Base-by-base conservation (phyloP, 2,113 vertebrate genomes). In the Microtus oregoni region DNA sequence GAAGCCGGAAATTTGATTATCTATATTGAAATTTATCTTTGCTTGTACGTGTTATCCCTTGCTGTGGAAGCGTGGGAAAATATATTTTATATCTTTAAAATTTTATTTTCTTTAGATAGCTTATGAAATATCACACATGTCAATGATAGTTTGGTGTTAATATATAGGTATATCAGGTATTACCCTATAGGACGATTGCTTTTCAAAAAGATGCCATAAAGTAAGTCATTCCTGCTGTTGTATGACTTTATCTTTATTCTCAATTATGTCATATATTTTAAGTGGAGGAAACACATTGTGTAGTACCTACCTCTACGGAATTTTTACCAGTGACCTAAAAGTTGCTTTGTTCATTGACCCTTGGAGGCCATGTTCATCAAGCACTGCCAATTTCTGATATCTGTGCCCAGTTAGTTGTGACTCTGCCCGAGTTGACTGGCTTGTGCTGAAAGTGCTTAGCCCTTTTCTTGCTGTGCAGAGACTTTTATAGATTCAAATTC, bases 401-500 rank as follows among this genome's bases (percentile, higher is more conserved):
- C 50, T 65, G 1, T 91, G 63, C 73, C 85, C 44, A 94, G n/a
- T 70, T 26, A 67, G 81, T 22, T 76, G 4, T 67, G 35, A 26
- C 28, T 73, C 5, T 35, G n/a, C 0, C 3, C 14, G 47, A 52
- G 1, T 3, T 91, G 81, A 94, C 52, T 61, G 7, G 8, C 38
- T 26, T 44, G n/a, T 50, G 5, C 28, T 93, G 76, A 92, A 90
- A 85, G 35, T 72, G 44, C 7, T 85, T 15, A 87, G 13, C 63
- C 10, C 1, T 73, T 24, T 61, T 89, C 41, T 38, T 65, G 28
- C 55, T 30, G 1, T 68, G 90, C 8, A 63, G 81, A 77, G 28
- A 38, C 91, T 58, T 92, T 91, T 67, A 68, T 85, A 52, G 14
- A 93, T 86, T 95, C 41, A 67, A 90, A 91, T 91, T 95, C 24